Base-by-base conservation (phyloP, 35 echinoderm and acorn worm species). In the Stichopus chloronotus region DNA sequence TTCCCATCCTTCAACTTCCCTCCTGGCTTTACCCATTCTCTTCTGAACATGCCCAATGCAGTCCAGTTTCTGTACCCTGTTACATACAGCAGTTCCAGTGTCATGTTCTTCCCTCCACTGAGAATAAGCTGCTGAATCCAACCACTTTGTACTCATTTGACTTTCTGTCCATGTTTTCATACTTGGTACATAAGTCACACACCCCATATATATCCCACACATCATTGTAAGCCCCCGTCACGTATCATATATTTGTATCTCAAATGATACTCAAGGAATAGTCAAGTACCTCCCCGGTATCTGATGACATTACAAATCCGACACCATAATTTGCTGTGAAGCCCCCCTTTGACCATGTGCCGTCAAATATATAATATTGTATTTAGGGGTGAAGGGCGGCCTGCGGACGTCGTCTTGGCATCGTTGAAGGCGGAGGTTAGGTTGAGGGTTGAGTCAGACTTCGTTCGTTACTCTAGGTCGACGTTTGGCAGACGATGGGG, bases 251-350 rank as follows among this genome's bases (percentile, higher is more conserved):
- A 91, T 78, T 78, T 78, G 23, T 12, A 90, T 90, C 61, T 71
- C 7, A 90, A 43, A 52, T 17, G 1, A 53, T 90, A 90, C 4
- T 78, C 88, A 95, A 52, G 43, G 54, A 87, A 17, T 93, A 65
- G 55, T 88, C 90, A 71, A 95, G 19, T 61, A 95, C 94, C 61
- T 92, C 82, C 13, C 94, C 84, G 5, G 90, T 95, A 58, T 92
- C 94, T 55, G 91, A 24, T 19, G 90, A 88, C 94, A 95, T 95
- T 5, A 95, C 81, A 79, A 95, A 91, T 9, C 94, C 90, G 0
- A 95, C 91, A 86, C 81, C 94, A 63, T 95, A 92, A 22, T 95
- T 95, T 13, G 83, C 81, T 17, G 90, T 92, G 56, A 91, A 92
- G 4, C 94, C 94, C 25, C 53, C 57, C 25, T 92, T 92, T 4